Evolutionary conservation across 2,113 vertebrate species (phyloP).

Genomic region (Gila orcuttii): DNA sequence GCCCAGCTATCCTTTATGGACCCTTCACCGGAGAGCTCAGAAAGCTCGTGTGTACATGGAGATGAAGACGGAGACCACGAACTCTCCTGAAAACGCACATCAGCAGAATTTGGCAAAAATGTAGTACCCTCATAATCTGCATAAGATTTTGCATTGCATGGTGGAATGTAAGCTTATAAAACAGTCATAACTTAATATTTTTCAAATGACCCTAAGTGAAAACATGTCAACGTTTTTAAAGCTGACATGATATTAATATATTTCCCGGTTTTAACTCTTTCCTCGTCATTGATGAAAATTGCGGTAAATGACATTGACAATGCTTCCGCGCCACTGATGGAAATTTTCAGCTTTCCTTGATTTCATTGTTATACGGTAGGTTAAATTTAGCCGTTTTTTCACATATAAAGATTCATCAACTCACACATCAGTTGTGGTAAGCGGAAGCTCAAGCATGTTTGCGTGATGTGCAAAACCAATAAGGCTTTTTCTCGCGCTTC

Average conservation of each 20-base stretch:
- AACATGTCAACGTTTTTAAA: background rate
- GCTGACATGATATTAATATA: background rate
- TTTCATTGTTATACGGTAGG: too few species aligned
- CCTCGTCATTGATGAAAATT: too few species aligned
- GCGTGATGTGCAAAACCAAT: too few species aligned
- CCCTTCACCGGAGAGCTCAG: constrained; percentile 66
- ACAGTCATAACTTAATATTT: background rate
- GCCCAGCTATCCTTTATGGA: constrained; percentile 74
- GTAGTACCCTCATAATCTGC: background rate
- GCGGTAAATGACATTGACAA: too few species aligned
- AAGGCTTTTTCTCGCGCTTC: too few species aligned
- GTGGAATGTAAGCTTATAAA: background rate
- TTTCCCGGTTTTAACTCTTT: background rate
- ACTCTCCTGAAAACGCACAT: constrained; percentile 66
- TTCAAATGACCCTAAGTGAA: background rate
- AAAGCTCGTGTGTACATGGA: constrained; percentile 64
- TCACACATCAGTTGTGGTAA: too few species aligned
- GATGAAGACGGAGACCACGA: constrained; percentile 77
- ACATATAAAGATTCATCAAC: too few species aligned
- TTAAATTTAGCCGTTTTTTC: too few species aligned
- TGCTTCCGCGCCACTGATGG: too few species aligned
- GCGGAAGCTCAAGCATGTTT: too few species aligned
- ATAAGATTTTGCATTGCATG: background rate
- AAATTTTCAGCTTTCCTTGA: too few species aligned
- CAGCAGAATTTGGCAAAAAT: background rate